Evolutionary conservation across 1,140 invertebrate genomes (phyloP).

Genomic region (Contarinia nasturtii): DNA sequence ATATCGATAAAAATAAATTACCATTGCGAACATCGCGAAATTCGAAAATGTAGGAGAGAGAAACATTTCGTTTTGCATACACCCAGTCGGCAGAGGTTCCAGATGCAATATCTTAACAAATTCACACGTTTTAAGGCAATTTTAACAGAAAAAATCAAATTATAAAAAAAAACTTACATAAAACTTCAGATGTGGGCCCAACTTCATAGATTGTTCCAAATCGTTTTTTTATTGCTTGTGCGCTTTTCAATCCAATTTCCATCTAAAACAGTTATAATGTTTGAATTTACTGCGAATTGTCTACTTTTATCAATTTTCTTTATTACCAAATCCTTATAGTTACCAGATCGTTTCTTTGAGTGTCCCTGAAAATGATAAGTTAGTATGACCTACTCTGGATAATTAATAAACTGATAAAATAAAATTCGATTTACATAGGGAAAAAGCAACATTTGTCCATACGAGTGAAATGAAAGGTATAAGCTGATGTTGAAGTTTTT

Average conservation of each 20-base stretch:
- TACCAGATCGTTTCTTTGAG: constrained; percentile 30
- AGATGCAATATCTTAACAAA: not conserved
- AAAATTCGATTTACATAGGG: constrained; percentile 27
- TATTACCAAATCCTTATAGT: constrained; percentile 42
- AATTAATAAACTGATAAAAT: too few relatives aligned
- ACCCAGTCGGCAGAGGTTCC: not conserved
- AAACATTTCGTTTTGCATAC: not conserved
- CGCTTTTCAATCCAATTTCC: constrained; percentile 10
- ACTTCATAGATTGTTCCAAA: constrained; percentile 31
- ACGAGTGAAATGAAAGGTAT: constrained; percentile 51
- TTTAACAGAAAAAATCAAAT: not conserved
- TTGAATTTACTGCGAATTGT: too few relatives aligned
- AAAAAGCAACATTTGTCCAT: constrained; percentile 47
- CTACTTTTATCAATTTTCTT: too few relatives aligned
- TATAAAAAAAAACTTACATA: constrained; percentile 27
- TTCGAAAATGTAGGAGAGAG: not conserved
- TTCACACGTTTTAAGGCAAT: not conserved
- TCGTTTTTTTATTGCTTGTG: constrained; percentile 22
- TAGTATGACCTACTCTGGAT: too few relatives aligned
- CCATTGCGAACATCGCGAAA: not conserved
- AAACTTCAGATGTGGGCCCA: constrained; percentile 29
- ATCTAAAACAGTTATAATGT: not conserved
- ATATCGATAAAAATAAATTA: too few relatives aligned
- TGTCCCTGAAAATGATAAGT: constrained; percentile 27
- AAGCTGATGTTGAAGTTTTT: constrained; percentile 11